Percentiles rank a stretch among this genome's conserved stretches.
phyloP scores from a whole-genome alignment of 2,113 vertebrate genomes.

The Manacus vitellinus region DNA sequence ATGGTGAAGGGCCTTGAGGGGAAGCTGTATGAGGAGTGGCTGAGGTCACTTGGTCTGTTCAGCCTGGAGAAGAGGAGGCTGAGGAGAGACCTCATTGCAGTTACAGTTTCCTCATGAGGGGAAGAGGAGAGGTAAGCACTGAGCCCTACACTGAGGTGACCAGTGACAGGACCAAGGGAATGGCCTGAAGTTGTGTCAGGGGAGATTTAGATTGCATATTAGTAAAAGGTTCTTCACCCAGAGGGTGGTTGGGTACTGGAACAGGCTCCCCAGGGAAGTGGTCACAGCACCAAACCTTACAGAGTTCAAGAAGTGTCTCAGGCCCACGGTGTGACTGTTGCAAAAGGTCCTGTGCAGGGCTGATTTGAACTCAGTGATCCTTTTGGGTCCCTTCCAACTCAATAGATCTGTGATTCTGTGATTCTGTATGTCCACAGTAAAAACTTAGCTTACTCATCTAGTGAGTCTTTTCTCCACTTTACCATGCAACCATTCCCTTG shows the following conservation, averaged over 20 bases:
- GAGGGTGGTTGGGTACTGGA: not conserved
- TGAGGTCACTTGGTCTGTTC: not conserved
- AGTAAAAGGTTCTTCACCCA: not conserved
- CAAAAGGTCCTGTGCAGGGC: not conserved
- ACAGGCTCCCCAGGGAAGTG: not conserved
- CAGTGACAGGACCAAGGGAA: not conserved
- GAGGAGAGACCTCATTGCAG: not conserved
- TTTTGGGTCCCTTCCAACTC: not conserved
- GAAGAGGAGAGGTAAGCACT: not conserved
- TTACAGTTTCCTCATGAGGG: not conserved
- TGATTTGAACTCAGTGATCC: not conserved
- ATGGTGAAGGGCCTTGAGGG: not conserved
- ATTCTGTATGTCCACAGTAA: not conserved
- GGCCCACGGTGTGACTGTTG: not conserved
- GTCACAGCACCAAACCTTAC: not conserved
- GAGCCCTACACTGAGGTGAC: not conserved
- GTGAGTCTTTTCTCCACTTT: not conserved
- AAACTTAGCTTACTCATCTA: not conserved
- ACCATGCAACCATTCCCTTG: not conserved
- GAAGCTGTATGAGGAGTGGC: not conserved
- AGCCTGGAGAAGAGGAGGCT: not conserved
- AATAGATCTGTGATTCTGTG: not conserved
- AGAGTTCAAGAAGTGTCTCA: not conserved
- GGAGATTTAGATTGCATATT: not conserved
- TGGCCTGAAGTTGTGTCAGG: not conserved